A percentile compares a stretch with the other conserved stretches of the same genome.
Evolutionary conservation across 2,888 invertebrate species (phyloP).

Genomic region (Thymelicus sylvestris): DNA sequence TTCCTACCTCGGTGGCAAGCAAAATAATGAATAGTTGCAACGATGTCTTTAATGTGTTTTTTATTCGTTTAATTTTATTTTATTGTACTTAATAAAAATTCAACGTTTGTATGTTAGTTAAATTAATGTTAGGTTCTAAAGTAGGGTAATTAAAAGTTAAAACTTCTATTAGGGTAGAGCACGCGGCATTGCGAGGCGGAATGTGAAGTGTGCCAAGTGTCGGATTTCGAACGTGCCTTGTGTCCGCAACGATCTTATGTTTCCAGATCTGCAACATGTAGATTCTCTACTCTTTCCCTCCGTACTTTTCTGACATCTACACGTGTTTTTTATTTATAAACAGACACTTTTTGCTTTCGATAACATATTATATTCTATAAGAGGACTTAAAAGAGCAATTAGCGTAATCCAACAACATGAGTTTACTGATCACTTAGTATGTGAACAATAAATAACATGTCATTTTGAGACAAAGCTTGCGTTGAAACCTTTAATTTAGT

Average conservation of each 20-base stretch:
- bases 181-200: constrained; percentile 52
- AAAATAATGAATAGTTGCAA: no score
- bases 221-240: constrained; percentile 76
- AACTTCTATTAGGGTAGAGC: constrained; percentile 70
- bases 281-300: constrained; percentile 15
- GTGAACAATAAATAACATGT: no score
- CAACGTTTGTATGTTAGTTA: background rate
- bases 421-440: no score
- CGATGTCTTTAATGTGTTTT: background rate
- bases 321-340: constrained; percentile 8
- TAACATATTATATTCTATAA: no score
- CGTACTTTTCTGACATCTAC: constrained; percentile 8
- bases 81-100: background rate
- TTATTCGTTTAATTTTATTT: background rate
- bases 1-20: no score
- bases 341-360: background rate
- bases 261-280: constrained; percentile 28
- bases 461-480: no score
- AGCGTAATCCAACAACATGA: no score
- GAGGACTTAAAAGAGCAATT: no score
- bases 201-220: constrained; percentile 78
- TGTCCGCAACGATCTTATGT: constrained; percentile 62
- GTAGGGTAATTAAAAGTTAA: constrained; percentile 78
- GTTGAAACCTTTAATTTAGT: no score
- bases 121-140: constrained; percentile 13